These are phyloP conservation scores for Trypoxylon attenuatum DNA, from an alignment of 2,888 invertebrate genomes.

Conservation along the genomic window DNA sequence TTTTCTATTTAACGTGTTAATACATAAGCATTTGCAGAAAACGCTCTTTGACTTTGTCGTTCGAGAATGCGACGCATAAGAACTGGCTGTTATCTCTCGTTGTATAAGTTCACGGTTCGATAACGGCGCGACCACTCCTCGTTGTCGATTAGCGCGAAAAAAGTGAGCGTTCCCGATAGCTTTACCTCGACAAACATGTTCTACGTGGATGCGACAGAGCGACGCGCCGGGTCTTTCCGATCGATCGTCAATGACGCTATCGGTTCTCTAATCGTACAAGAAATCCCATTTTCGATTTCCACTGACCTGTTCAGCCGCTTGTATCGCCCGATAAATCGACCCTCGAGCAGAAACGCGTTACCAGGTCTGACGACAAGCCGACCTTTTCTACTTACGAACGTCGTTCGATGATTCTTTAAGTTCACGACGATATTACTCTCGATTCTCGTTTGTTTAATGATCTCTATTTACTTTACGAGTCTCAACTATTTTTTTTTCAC, in stretches of 20 bases:
- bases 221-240: neutral
- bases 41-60: conserved; percentile 5
- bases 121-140: conserved; percentile 41
- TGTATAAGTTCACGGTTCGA: conserved; percentile 42
- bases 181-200: conserved; percentile 26
- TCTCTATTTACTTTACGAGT: too few species aligned
- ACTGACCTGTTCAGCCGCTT: neutral
- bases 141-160: conserved; percentile 43
- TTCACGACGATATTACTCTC: too few species aligned
- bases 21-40: conserved; percentile 9
- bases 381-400: neutral
- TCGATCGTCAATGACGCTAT: neutral
- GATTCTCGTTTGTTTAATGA: too few species aligned
- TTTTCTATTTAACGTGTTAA: too few species aligned
- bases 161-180: conserved; percentile 31
- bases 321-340: neutral
- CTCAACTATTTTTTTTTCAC: too few species aligned
- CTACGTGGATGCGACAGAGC: conserved; percentile 9
- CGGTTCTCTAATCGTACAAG: neutral
- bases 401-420: too few species aligned
- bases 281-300: conserved; percentile 1
- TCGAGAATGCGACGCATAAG: conserved; percentile 1
- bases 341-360: neutral
- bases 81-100: conserved; percentile 37
- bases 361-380: too few species aligned